Evolutionary conservation across 2,888 invertebrate species (phyloP), one percentile per base, ranked within the genome.

Genomic region (Yponomeuta evonymella): DNA sequence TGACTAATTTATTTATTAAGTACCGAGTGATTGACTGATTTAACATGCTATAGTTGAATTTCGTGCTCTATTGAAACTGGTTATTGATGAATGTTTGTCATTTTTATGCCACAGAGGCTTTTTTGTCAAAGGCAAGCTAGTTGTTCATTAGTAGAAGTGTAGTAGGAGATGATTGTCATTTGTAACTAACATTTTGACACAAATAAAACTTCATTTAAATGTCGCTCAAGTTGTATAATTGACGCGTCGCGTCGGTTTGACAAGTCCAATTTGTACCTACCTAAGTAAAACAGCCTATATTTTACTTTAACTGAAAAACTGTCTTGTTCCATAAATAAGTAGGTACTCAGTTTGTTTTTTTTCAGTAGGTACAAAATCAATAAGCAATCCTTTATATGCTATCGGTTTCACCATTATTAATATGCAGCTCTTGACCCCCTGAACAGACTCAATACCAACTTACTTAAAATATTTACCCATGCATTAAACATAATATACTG

Each of bases 1-100:
- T 43, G 43, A 65, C 29, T 70, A 73, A 71, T 69, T n/a, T 67
- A 67, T 66, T 66, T 66, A 43, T 43, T 66, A 33, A 12, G 30
- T 66, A 12, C 36, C 33, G 15, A 66, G 66, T 33, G 10, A 11
- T 67, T 67, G 48, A 48, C n/a, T 67, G 67, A 48, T 23, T 48
- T 67, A 2, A 48, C 51, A 15, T 58, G 15, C 15, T 15, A 15
- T 15, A 2, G 51, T 15, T 58, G 51, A 9, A 58, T 58, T 58
- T 58, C 12, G 51, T 58, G 51, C 15, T 58, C 15, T 58, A 2
- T 4, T 5, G 12, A 58, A 58, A 58, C 51, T 9, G 51, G 51
- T 58, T 15, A 58, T 58, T 58, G 51, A 58, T 58, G 3, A 58
- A 15, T 12, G 12, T 15, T 58, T 58, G 12, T 58, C 12, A 58